Evolutionary conservation across 2,797 vertebrate species (phyloP), one percentile per base, ranked within the genome.

Genomic region (Poecilia picta): DNA sequence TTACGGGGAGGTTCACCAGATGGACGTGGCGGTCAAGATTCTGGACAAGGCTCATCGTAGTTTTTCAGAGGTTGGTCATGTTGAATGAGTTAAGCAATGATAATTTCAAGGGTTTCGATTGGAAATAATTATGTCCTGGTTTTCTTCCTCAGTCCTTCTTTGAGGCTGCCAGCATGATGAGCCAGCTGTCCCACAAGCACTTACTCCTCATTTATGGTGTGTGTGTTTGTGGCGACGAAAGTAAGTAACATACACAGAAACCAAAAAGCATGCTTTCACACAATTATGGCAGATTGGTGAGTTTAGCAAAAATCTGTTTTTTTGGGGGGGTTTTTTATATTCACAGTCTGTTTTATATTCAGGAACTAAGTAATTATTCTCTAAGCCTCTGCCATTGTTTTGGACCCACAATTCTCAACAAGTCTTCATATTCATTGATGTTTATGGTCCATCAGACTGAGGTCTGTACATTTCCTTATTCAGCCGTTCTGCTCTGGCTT

Each of bases 101-200:
- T 2, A 0, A 8, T 59, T 36, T 66, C 53, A 62, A 13, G 39
- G 4, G 23, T 73, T 33, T 47, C 7, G 7, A 2, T n/a, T 51
- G 12, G 51, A 36, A 79, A 79, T 68, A 72, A 47, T 45, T 20
- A 46, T 33, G 68, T 10, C 66, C 8, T 46, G 79, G 10, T 74
- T 72, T 76, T 66, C 36, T 74, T n/a, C 28, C 70, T 72, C 86
- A 99, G 98, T 98, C 98, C 0, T 99, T 99, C 93, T 99, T 97
- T 91, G 98, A 99, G 93, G 98, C 98, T 45, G 98, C 98, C 89
- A 99, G 98, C 89, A 98, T 99, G 97, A 99, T 99, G 98, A 99
- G 97, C 90, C 98, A 99, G 88, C 96, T 99, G 72, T 98, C 98
- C 86, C 97, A 99, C 90, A 99, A 97, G 89, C 97, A 99, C 91